These are phyloP conservation scores for Sebastes dallii DNA, from an alignment of 2,797 vertebrate genomes.

Conservation along the genomic window DNA sequence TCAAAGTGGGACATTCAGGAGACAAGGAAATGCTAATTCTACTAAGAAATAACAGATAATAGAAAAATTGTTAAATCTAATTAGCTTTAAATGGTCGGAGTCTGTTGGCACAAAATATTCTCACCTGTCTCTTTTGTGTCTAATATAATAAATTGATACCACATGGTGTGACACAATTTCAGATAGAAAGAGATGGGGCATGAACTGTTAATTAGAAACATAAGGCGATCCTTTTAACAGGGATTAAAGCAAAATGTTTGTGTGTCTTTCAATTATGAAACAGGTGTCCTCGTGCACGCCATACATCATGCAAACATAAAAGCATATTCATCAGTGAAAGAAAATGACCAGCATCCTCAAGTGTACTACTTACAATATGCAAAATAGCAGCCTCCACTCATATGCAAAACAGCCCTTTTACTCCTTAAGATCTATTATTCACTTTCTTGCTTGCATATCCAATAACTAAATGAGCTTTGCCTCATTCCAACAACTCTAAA, in stretches of 20 bases:
- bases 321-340: conserved; percentile 67
- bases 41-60: conserved; percentile 29
- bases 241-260: conserved; percentile 50
- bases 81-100: conserved; percentile 23
- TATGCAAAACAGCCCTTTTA: conserved; percentile 75
- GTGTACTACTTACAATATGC: conserved; percentile 68
- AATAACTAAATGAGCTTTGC: conserved; percentile 76
- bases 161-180: neutral
- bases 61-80: conserved; percentile 9
- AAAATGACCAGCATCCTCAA: conserved; percentile 71
- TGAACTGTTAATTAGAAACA: conserved; percentile 48
- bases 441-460: conserved; percentile 77
- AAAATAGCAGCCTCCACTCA: conserved; percentile 71
- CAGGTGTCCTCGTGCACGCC: conserved; percentile 60
- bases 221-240: conserved; percentile 48
- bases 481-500: conserved; percentile 69
- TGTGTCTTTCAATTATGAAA: conserved; percentile 57
- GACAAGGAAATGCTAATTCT: conserved; percentile 28
- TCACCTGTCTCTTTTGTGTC: conserved; percentile 3
- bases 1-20: conserved; percentile 35
- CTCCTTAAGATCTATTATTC: conserved; percentile 78
- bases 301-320: conserved; percentile 67
- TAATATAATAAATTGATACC: conserved; percentile 7
- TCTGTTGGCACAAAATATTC: conserved; percentile 5
- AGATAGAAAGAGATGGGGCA: conserved; percentile 16